These are phyloP conservation scores for Pluvianellus socialis DNA, from an alignment of 2,113 vertebrate species.

Conservation along the genomic window DNA sequence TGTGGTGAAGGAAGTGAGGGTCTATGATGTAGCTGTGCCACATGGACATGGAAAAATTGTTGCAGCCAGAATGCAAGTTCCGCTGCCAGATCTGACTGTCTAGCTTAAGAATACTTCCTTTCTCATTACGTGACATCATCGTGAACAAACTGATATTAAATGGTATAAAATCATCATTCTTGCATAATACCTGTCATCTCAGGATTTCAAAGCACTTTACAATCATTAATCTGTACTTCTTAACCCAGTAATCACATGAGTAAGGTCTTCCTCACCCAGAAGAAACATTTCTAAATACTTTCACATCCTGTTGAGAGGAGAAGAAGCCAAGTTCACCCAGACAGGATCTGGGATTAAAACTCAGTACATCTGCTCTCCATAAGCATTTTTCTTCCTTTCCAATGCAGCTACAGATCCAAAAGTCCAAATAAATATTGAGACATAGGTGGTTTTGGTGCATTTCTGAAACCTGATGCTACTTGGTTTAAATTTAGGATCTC, in stretches of 20 bases:
- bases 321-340: not conserved
- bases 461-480: not conserved
- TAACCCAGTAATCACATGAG: slow-evolving; percentile 42
- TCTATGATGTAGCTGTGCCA: not conserved
- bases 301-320: not conserved
- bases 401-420: not conserved
- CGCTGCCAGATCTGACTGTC: not conserved
- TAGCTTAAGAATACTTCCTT: not conserved
- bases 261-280: not conserved
- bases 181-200: slow-evolving; percentile 31
- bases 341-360: not conserved
- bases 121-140: not conserved
- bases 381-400: not conserved
- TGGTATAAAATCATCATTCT: not conserved
- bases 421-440: slow-evolving; percentile 1
- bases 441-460: not conserved
- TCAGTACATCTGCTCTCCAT: not conserved
- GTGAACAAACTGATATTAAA: not conserved
- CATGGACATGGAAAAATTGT: not conserved
- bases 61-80: not conserved
- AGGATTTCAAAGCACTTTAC: slow-evolving; percentile 35
- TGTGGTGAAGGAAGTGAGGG: not conserved
- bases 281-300: not conserved
- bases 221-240: slow-evolving; percentile 12
- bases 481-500: slow-evolving; percentile 1